Base-by-base conservation (phyloP, 2,113 vertebrate genomes). In the Misgurnus anguillicaudatus region DNA sequence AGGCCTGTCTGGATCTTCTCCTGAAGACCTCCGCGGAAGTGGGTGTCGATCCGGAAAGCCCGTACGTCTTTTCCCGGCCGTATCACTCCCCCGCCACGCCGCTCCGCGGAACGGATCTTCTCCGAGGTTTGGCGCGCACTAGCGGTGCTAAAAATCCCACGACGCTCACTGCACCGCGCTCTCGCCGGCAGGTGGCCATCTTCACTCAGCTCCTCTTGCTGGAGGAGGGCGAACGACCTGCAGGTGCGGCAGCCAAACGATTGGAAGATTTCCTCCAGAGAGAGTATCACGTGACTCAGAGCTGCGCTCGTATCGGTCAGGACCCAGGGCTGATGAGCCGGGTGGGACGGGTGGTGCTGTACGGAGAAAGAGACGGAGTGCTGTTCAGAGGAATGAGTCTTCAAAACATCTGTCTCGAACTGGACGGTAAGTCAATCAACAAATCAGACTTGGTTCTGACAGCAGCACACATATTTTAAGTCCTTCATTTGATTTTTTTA, bases 341-440 rank as follows among this genome's bases (percentile, higher is more conserved):
- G 0, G 92, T 94, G 74, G 92, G 90, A 9, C 87, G 93, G 0
- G 93, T 94, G 2, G 88, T 94, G 57, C 90, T 94, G 2, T 93
- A 92, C 10, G 93, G 92, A 45, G 92, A 94, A 82, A 88, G 60
- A 65, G 91, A 94, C 41, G 93, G 93, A 0, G 92, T 93, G 24
- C 87, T 93, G 19, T 94, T 94, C 84, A 84, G 90, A 70, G 93
- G 93, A 3, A 92, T 93, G 92, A 94, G 91, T 70, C 82, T 94
- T 66, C 91, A 94, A 82, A 90, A 93, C 86, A 93, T 94, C 87
- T 94, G 93, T 70, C 90, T 94, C 0, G 93, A 94, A 84, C 78
- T 94, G 75, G 93, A 94, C 3, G 92, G 93, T 94, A 83, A 85
- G 90, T 5, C 0, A 17, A 45, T 45, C 24, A 31, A 31, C 1